These are phyloP conservation scores for Astropecten irregularis DNA, from an alignment of 53 echinoderm and acorn worm species.

Conservation along the genomic window DNA sequence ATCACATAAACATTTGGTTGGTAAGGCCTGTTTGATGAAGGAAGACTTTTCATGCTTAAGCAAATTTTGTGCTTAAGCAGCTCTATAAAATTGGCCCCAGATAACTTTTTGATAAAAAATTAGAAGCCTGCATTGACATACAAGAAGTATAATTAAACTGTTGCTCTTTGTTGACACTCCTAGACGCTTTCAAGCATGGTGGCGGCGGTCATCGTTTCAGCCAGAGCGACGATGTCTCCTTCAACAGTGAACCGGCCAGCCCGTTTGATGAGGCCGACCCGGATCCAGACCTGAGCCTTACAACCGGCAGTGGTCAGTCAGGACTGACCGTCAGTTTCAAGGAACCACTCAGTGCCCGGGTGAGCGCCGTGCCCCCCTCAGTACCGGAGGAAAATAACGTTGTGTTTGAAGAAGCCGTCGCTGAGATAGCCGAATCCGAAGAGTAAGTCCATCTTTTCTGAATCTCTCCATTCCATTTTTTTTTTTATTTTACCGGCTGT, in stretches of 20 bases:
- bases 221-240: constrained; percentile 18
- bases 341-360: not conserved
- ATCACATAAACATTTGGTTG: no score
- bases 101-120: no score
- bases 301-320: not conserved
- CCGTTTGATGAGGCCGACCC: constrained; percentile 62
- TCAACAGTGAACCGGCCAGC: constrained; percentile 33
- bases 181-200: constrained; percentile 26
- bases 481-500: no score
- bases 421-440: not conserved
- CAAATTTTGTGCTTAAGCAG: no score
- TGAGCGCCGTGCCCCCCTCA: not conserved
- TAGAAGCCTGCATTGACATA: no score
- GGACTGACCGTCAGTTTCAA: no score
- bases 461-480: not conserved
- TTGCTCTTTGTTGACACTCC: no score
- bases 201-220: constrained; percentile 12
- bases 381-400: not conserved
- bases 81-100: no score
- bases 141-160: no score
- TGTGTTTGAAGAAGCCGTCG: constrained; percentile 15
- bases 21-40: no score
- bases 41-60: no score
- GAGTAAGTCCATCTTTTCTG: not conserved
- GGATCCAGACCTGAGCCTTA: constrained; percentile 30